Percentiles rank a stretch among this genome's conserved stretches.
Evolutionary conservation across 2,888 invertebrate species (phyloP).

Genomic region (Tanytarsus gracilentus): DNA sequence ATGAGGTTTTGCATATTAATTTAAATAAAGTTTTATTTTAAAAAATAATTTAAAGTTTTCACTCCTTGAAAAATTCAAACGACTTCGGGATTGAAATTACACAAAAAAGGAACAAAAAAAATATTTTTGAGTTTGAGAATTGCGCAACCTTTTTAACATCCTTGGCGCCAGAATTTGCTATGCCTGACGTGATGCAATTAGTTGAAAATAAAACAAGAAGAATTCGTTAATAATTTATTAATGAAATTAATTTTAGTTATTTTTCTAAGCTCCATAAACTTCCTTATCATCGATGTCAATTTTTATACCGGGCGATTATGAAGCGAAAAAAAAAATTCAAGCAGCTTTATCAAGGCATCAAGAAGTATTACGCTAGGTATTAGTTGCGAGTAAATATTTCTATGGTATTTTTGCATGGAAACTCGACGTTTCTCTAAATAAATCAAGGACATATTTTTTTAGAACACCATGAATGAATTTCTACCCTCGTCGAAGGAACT

Average conservation of each 20-base stretch:
- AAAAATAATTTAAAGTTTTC: too few species aligned
- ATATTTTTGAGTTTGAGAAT: neutral
- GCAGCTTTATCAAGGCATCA: too few species aligned
- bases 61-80: neutral
- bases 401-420: neutral
- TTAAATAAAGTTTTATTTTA: too few species aligned
- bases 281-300: constrained; percentile 27
- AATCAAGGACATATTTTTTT: too few species aligned
- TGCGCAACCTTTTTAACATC: too few species aligned
- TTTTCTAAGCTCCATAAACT: neutral
- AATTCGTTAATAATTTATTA: constrained; percentile 23
- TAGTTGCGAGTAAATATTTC: too few species aligned
- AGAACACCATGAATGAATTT: too few species aligned
- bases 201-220: constrained; percentile 20
- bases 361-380: too few species aligned
- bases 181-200: constrained; percentile 17
- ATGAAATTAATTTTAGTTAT: constrained; percentile 3
- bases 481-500: neutral
- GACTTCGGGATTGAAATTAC: neutral
- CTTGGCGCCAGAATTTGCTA: neutral
- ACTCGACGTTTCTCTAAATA: neutral
- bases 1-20: too few species aligned
- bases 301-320: constrained; percentile 22
- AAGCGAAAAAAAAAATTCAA: constrained; percentile 1
- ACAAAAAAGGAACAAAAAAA: neutral